These are phyloP conservation scores for Ylistrum balloti DNA, from an alignment of 1,140 invertebrate genomes.

Conservation along the genomic window DNA sequence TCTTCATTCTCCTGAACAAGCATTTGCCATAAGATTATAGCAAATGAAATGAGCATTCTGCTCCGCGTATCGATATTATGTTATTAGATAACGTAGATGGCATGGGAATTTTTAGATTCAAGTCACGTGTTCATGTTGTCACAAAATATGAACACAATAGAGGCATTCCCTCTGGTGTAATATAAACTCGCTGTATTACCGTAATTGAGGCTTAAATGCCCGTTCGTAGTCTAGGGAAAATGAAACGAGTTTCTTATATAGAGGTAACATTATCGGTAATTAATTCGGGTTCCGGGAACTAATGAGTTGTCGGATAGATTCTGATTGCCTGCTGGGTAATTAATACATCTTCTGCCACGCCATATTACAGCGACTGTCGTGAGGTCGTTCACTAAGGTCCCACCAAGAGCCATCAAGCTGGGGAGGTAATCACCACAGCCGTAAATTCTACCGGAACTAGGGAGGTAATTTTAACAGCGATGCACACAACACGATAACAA, in stretches of 20 bases:
- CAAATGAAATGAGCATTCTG: background rate
- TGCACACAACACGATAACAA: background rate
- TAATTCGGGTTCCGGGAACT: background rate
- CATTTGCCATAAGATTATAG: background rate
- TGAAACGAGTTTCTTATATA: conserved; percentile 21
- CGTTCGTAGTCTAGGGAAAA: background rate
- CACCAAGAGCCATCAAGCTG: background rate
- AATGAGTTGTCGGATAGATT: background rate
- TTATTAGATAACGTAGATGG: background rate
- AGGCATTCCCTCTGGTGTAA: background rate
- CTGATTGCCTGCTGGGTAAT: conserved; percentile 21
- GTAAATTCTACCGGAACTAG: background rate
- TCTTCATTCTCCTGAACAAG: background rate
- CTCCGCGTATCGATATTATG: background rate
- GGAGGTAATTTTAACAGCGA: background rate
- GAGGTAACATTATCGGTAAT: background rate
- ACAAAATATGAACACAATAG: background rate
- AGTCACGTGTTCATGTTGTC: conserved; percentile 14
- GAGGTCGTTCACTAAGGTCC: background rate
- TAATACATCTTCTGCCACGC: conserved; percentile 4
- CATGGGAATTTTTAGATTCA: background rate
- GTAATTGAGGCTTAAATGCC: background rate
- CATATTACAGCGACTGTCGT: background rate
- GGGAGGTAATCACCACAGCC: conserved; percentile 2
- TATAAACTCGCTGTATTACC: background rate